Percentiles rank a stretch among this genome's conserved stretches.
phyloP scores from a whole-genome alignment of 1,140 invertebrate genomes.

The Tetramorium parvispinum region DNA sequence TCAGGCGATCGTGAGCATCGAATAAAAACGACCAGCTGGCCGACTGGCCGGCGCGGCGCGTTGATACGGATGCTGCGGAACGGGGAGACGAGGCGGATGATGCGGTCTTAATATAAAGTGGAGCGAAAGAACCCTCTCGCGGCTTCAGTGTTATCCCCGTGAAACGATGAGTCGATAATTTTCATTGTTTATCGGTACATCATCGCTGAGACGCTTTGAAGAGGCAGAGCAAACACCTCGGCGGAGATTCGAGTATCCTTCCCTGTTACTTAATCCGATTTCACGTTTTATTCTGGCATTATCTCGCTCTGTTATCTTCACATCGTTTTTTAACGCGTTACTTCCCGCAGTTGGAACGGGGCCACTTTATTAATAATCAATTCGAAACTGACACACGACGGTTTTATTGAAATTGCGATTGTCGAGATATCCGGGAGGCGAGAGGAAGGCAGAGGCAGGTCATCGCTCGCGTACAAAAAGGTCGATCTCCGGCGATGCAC shows the following conservation, averaged over 20 bases:
- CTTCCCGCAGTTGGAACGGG: neutral
- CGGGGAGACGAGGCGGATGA: slow-evolving; percentile 66
- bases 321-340: neutral
- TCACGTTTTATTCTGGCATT: neutral
- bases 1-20: slow-evolving; percentile 65
- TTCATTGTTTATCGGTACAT: slow-evolving; percentile 42
- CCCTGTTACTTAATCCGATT: slow-evolving; percentile 9
- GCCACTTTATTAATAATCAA: slow-evolving; percentile 6
- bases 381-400: neutral
- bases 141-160: neutral
- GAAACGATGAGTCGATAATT: slow-evolving; percentile 53
- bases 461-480: slow-evolving; percentile 13
- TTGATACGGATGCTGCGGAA: slow-evolving; percentile 64
- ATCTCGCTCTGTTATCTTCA: neutral
- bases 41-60: neutral
- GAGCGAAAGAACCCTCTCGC: slow-evolving; percentile 44
- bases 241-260: neutral
- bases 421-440: neutral
- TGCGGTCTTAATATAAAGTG: slow-evolving; percentile 66
- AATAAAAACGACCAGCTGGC: slow-evolving; percentile 64
- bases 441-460: neutral
- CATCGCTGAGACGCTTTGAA: neutral
- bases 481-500: neutral
- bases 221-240: neutral
- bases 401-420: slow-evolving; percentile 10